Evolutionary conservation across 1,140 invertebrate species (phyloP).

Genomic region (Cecropterus lyciades): DNA sequence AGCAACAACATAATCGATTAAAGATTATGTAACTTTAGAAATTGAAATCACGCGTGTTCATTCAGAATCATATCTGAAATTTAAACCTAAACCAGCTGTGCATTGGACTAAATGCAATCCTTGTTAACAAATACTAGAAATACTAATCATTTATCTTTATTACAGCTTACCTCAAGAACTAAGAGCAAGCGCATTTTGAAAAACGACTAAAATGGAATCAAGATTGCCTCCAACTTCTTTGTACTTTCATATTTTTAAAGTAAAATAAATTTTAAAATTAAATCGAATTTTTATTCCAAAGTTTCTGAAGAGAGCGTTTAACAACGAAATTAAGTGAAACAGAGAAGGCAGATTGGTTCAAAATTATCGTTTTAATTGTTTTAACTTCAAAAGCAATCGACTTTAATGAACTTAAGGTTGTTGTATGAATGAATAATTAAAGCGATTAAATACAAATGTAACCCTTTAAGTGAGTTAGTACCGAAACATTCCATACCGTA

Average conservation of each 20-base stretch:
- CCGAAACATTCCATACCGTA: too few species aligned
- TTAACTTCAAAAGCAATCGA: neutral
- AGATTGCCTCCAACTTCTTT: neutral
- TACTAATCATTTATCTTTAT: conserved; percentile 36
- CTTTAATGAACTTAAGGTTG: neutral
- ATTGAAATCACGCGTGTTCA: too few species aligned
- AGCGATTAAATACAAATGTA: too few species aligned
- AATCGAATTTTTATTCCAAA: neutral
- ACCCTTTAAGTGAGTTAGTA: too few species aligned
- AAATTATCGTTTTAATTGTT: conserved; percentile 14
- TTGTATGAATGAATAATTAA: neutral
- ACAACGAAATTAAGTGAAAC: neutral
- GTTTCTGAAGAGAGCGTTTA: neutral
- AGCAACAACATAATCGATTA: too few species aligned
- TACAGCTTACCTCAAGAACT: conserved; percentile 64
- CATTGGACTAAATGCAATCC: too few species aligned
- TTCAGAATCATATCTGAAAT: too few species aligned
- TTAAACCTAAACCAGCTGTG: too few species aligned
- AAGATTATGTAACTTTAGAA: too few species aligned
- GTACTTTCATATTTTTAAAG: neutral
- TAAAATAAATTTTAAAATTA: neutral
- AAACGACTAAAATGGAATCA: neutral
- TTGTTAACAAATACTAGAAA: neutral
- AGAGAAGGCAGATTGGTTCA: neutral
- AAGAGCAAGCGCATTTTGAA: conserved; percentile 41